Conservation (phyloP, 2,797 vertebrate genomes). For the Morus bassanus region DNA sequence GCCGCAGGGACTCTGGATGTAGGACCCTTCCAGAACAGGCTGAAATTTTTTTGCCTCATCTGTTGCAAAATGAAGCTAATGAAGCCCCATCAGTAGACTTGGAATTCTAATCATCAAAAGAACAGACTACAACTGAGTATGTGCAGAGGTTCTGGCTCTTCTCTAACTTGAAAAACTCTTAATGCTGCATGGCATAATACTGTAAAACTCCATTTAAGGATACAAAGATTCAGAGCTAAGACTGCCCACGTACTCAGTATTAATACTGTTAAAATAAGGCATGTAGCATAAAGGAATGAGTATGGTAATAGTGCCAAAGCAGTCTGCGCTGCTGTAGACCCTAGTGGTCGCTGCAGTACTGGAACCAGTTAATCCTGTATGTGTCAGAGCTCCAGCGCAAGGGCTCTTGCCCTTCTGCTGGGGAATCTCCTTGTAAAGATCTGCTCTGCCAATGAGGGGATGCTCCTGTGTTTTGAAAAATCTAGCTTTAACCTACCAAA, state of each 20-base stretch:
- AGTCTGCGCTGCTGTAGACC: background rate
- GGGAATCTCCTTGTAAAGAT: background rate
- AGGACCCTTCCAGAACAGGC: background rate
- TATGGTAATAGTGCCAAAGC: background rate
- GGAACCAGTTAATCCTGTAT: background rate
- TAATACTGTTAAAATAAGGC: background rate
- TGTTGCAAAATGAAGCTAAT: background rate
- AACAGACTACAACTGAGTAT: background rate
- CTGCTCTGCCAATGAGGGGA: background rate
- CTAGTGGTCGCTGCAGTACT: background rate
- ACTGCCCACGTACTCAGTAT: background rate
- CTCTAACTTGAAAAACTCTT: background rate
- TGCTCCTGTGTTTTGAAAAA: background rate
- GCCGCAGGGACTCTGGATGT: background rate
- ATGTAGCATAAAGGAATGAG: fast-evolving
- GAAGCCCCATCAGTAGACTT: background rate
- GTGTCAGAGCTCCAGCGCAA: background rate
- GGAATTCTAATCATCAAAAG: background rate
- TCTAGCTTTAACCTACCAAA: background rate
- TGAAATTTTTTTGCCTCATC: background rate
- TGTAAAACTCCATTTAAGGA: background rate
- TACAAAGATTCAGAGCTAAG: background rate
- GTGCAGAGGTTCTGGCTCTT: background rate
- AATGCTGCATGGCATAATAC: background rate
- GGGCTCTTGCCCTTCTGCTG: background rate